phyloP scores from a whole-genome alignment of 2,797 vertebrate genomes.

The Gymnodraco acuticeps region DNA sequence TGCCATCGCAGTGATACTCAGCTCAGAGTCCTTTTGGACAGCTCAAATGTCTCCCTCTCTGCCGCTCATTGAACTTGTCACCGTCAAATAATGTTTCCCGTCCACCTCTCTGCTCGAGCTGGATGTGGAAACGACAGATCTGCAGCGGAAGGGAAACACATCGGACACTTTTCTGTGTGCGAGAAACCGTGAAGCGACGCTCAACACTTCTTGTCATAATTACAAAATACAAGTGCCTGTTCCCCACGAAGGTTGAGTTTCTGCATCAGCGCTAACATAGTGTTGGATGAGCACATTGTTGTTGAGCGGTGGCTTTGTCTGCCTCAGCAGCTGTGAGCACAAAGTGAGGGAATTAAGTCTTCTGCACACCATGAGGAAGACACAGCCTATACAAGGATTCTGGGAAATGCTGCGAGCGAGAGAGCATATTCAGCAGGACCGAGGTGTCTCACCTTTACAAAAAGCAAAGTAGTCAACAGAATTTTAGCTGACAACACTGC shows the following conservation, averaged over 20 bases:
- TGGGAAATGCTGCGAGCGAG: conserved; percentile 15
- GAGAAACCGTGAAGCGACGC: background rate
- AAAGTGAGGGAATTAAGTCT: background rate
- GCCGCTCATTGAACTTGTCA: conserved; percentile 55
- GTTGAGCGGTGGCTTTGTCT: conserved; percentile 1
- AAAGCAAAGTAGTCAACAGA: conserved; percentile 21
- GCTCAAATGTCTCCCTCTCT: conserved; percentile 70
- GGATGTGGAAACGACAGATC: conserved; percentile 49
- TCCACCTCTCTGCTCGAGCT: conserved; percentile 16
- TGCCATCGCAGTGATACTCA: conserved; percentile 58
- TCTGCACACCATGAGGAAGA: conserved; percentile 1
- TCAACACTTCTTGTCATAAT: conserved; percentile 31
- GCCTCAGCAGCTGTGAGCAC: conserved; percentile 4
- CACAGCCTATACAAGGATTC: conserved; percentile 16
- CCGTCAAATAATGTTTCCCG: conserved; percentile 42
- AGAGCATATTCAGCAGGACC: conserved; percentile 24
- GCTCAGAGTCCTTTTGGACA: conserved; percentile 56
- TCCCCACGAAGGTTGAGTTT: background rate
- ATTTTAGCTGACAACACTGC: conserved; percentile 15
- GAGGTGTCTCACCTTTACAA: conserved; percentile 19
- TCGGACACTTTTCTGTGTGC: conserved; percentile 23
- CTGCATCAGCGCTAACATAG: conserved; percentile 14
- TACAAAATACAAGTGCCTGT: conserved; percentile 23
- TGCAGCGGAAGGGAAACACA: conserved; percentile 40
- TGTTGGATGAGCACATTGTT: background rate